These are phyloP conservation scores for Cyclargus thomasi DNA, from an alignment of 1,140 invertebrate genomes.

Conservation along the genomic window DNA sequence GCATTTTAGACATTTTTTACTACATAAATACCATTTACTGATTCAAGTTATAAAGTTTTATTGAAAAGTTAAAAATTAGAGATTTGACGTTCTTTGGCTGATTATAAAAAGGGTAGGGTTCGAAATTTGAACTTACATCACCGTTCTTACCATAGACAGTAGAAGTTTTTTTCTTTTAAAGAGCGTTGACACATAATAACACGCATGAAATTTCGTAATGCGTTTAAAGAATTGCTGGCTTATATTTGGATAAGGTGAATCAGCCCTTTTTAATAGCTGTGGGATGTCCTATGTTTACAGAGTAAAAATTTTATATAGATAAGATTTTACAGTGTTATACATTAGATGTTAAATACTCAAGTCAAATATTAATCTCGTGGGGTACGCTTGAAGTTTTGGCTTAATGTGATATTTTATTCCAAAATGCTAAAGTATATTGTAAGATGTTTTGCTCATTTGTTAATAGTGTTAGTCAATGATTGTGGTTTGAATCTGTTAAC, in stretches of 20 bases:
- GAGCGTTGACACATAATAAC: too few species aligned
- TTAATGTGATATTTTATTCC: constrained; percentile 11
- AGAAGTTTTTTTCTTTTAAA: background rate
- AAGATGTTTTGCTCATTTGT: background rate
- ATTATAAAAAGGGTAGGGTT: too few species aligned
- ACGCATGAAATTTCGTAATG: too few species aligned
- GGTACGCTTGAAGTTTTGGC: constrained; percentile 1
- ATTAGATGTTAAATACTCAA: constrained; percentile 9
- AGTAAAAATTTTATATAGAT: background rate
- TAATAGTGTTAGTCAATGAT: background rate
- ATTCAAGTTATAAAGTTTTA: too few species aligned
- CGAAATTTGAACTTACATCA: background rate
- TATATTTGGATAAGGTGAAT: too few species aligned
- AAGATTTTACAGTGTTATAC: constrained; percentile 11
- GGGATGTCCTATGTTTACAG: background rate
- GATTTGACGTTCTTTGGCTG: too few species aligned
- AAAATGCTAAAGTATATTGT: background rate
- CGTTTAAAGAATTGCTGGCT: too few species aligned
- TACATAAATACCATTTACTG: background rate
- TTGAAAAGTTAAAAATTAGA: too few species aligned
- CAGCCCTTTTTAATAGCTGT: too few species aligned
- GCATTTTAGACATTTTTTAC: constrained; percentile 18
- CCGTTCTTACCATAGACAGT: background rate
- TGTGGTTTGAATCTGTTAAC: background rate
- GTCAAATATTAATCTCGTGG: constrained; percentile 11